Base-by-base conservation (phyloP, 2,888 invertebrate genomes). In the Opisthograptis luteolata region DNA sequence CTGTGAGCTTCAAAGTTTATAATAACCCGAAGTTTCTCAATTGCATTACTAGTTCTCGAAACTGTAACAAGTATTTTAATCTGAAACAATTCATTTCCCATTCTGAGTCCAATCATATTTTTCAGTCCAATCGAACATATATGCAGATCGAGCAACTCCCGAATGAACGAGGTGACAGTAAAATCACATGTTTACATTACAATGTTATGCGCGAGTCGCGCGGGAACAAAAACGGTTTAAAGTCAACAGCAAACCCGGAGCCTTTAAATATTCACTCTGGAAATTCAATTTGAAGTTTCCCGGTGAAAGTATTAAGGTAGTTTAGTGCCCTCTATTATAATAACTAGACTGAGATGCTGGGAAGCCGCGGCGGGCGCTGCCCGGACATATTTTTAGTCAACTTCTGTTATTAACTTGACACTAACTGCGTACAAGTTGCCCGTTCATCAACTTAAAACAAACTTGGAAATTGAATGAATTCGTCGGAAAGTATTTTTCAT, bases 221-320 rank as follows among this genome's bases (percentile, higher is more conserved):
- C n/a, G n/a, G n/a, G n/a, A n/a, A 57, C 55, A 62, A 64, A 73
- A 67, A 59, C 68, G 70, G 68, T 73, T 65, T 67, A 76, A 74
- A 79, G 75, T 81, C 76, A 80, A 81, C 80, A 80, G 58, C 13
- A 32, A 51, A 57, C 64, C 2, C 53, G 58, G 60, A 58, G 66
- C 65, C 61, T 70, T 76, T 84, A 66, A 82, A 81, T 84, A 84
- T 84, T 81, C 78, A 81, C 70, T 66, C 70, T 76, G 73, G 64
- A 81, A 85, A 84, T 84, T 83, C 78, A 82, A 83, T 84, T 83
- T 80, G 72, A 76, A 79, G 76, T 80, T 81, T 78, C 61, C 72
- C 62, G 68, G 69, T 64, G 61, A 65, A 73, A 71, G 71, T 73
- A 76, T 73, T 72, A 78, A 59, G 65, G 67, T 66, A 68, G 69